phyloP scores from a whole-genome alignment of 2,113 vertebrate genomes.

The Gadus chalcogrammus region DNA sequence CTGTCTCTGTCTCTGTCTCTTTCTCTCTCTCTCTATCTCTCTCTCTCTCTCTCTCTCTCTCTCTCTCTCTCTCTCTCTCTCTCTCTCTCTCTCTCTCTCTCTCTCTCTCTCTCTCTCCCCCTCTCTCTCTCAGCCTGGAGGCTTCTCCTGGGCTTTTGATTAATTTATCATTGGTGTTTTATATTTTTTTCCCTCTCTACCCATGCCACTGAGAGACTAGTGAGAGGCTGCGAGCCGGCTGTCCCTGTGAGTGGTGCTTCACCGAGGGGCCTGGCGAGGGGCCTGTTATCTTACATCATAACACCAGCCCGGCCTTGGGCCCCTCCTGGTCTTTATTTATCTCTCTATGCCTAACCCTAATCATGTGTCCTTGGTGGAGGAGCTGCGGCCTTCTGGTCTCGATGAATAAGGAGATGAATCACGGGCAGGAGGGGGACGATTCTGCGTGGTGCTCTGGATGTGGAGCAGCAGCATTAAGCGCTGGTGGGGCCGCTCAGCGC shows the following conservation, averaged over 20 bases:
- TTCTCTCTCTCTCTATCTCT: constrained; percentile 13
- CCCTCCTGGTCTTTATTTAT: constrained; percentile 71
- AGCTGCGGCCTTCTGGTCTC: constrained; percentile 24
- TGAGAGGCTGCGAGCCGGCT: constrained; percentile 37
- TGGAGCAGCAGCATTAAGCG: too few species aligned
- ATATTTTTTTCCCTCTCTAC: too few species aligned
- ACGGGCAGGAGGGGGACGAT: neutral
- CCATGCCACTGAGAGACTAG: too few species aligned
- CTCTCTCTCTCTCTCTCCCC: constrained; percentile 19
- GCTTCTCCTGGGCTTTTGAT: constrained; percentile 46
- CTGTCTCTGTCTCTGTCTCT: constrained; percentile 18
- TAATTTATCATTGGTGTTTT: constrained; percentile 25
- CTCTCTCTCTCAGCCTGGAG: constrained; percentile 40
- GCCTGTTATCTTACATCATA: constrained; percentile 65
- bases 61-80: neutral
- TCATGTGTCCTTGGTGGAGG: constrained; percentile 34
- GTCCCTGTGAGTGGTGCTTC: constrained; percentile 61
- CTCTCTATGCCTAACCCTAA: constrained; percentile 41
- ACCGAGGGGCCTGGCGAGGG: constrained; percentile 46
- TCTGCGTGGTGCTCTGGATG: too few species aligned
- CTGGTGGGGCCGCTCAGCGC: too few species aligned
- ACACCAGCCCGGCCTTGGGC: constrained; percentile 54
- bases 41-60: constrained; percentile 22
- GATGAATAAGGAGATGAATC: constrained; percentile 7
- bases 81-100: constrained; percentile 9